A percentile compares a stretch with the other conserved stretches of the same genome.
Evolutionary conservation across 2,888 invertebrate species (phyloP).

Genomic region (Ceratothoa steindachneri): DNA sequence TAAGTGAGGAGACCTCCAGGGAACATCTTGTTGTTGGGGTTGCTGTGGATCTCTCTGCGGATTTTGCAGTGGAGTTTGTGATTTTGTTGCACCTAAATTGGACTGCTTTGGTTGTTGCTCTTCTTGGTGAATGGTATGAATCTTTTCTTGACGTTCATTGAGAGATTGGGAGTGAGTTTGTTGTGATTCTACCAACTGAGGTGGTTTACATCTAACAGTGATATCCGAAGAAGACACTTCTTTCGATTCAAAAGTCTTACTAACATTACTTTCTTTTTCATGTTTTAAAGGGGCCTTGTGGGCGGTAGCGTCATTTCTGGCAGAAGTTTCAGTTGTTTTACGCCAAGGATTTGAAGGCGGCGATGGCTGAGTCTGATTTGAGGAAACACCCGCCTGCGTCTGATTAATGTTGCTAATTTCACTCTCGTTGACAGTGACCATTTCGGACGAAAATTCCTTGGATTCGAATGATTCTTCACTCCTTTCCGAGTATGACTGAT

Average conservation of each 20-base stretch:
- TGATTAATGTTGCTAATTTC: neutral
- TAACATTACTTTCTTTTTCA: neutral
- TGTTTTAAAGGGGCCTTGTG: neutral
- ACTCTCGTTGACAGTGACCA: neutral
- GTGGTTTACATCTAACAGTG: too few species aligned
- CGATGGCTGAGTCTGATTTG: neutral
- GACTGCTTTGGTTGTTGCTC: neutral
- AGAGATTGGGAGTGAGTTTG: too few species aligned
- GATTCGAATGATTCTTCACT: neutral
- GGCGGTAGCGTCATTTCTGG: neutral
- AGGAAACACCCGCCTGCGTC: neutral
- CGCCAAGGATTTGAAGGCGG: neutral
- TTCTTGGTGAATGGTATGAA: too few species aligned
- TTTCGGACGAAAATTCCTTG: neutral
- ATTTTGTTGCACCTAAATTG: too few species aligned
- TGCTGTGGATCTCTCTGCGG: neutral
- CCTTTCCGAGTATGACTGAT: neutral
- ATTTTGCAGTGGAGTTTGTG: neutral
- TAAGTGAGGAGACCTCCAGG: conserved; percentile 5
- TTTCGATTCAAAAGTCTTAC: neutral
- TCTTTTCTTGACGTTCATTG: neutral
- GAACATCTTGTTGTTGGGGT: neutral
- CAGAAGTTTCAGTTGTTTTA: neutral
- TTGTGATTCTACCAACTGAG: too few species aligned
- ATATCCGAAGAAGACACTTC: neutral